Evolutionary conservation across 2,797 vertebrate species (phyloP), one percentile per base, ranked within the genome.

Genomic region (Peromyscus nudipes): DNA sequence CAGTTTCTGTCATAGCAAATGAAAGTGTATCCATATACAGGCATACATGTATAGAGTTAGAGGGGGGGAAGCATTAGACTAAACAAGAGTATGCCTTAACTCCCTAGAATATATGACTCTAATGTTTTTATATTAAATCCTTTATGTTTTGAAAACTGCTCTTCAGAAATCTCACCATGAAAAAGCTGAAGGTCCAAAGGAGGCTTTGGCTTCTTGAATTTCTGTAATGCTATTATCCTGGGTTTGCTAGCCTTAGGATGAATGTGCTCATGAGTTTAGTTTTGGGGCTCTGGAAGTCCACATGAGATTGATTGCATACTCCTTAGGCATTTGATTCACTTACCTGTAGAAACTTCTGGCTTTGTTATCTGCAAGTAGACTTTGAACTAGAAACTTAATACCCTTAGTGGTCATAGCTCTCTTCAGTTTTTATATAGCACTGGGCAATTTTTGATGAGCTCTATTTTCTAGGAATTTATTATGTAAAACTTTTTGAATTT

Each of bases 401-500:
- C 27, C 57, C 23, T 62, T 79, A 49, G 77, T 75, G 80, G 49
- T 80, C 31, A 86, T 27, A 92, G 34, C 7, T 60, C 10, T 43
- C n/a, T 85, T 76, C 10, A 55, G 9, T 85, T 79, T 75, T 81
- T 92, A 79, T 83, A 57, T 29, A 75, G 55, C 77, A 17, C 67
- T 71, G 65, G 65, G 40, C 25, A 89, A 76, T 64, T 85, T 89
- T 94, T 43, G 29, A 52, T 81, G 10, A 57, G 7, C 29, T 80
- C 7, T 37, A 76, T 46, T 95, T 94, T 92, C 27, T 43, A 94
- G 29, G 8, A 77, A 25, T 52, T 69, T 79, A 43, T 87, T 88
- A 85, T 80, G 13, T 40, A 14, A 89, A 65, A 65, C 55, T 12
- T 95, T 85, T 96, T 21, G 86, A 90, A 82, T 86, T 90, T 55